Percentiles rank a stretch among this genome's conserved stretches.
phyloP scores from a whole-genome alignment of 2,113 vertebrate species.

The Eleginops maclovinus region DNA sequence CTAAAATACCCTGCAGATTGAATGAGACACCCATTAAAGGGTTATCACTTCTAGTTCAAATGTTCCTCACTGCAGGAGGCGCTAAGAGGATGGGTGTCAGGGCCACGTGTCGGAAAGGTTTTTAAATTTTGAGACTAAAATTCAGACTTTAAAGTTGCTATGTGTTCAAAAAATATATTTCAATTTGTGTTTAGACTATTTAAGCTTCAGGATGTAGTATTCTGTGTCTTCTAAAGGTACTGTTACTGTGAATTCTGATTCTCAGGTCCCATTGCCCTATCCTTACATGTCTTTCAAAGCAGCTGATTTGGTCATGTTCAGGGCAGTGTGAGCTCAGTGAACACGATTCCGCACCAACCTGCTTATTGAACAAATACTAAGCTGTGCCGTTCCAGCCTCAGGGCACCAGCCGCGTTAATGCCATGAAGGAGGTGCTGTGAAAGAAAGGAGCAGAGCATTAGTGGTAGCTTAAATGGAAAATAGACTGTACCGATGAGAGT shows the following conservation, averaged over 20 bases:
- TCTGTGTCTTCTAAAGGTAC: too few relatives aligned
- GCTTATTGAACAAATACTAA: slow-evolving; percentile 6
- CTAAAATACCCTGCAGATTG: background rate
- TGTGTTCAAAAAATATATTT: too few relatives aligned
- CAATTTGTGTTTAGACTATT: too few relatives aligned
- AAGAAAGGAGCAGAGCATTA: slow-evolving; percentile 17
- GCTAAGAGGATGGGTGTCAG: background rate
- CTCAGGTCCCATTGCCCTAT: background rate
- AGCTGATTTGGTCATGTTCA: background rate
- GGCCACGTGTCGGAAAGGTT: too few relatives aligned
- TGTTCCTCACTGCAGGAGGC: background rate
- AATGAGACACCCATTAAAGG: background rate
- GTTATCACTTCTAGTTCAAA: background rate
- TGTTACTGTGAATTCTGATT: background rate
- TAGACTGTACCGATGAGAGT: background rate
- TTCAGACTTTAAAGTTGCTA: too few relatives aligned
- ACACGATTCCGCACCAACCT: background rate
- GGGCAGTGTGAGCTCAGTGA: background rate
- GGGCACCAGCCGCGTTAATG: background rate
- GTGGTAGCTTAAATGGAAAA: slow-evolving; percentile 19
- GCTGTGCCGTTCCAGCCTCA: background rate
- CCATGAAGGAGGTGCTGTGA: slow-evolving; percentile 15
- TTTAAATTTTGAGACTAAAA: too few relatives aligned
- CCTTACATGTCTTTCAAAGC: background rate
- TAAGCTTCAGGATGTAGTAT: too few relatives aligned